Evolutionary conservation across 2,888 invertebrate genomes (phyloP).

Genomic region (Panzeria rudis): DNA sequence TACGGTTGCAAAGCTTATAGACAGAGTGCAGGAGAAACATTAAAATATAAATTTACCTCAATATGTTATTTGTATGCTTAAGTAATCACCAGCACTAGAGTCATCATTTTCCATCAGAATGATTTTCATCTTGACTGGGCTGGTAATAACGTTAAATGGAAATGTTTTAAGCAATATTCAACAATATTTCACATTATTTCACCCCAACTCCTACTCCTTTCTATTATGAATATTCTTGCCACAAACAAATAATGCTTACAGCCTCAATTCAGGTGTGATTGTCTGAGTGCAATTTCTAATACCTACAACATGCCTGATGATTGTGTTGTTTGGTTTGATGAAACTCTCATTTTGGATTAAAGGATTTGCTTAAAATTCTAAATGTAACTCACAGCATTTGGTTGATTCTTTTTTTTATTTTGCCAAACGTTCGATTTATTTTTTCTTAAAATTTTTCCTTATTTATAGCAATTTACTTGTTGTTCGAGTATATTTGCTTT

Average conservation of each 20-base stretch:
- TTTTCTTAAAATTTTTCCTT: slow-evolving; percentile 10
- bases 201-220: not conserved
- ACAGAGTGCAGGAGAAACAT: slow-evolving; percentile 19
- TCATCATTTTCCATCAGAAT: slow-evolving; percentile 31
- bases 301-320: slow-evolving; percentile 35
- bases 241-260: not conserved
- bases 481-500: slow-evolving; percentile 49
- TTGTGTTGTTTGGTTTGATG: slow-evolving; percentile 57
- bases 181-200: slow-evolving; percentile 36
- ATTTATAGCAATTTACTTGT: slow-evolving; percentile 65
- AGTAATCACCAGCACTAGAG: slow-evolving; percentile 43
- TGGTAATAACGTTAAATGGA: slow-evolving; percentile 44
- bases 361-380: slow-evolving; percentile 59
- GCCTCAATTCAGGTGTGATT: not conserved
- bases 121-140: slow-evolving; percentile 41
- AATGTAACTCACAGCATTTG: slow-evolving; percentile 29
- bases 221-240: not conserved
- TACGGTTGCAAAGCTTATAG: slow-evolving; percentile 34
- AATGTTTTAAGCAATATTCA: slow-evolving; percentile 58
- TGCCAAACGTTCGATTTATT: slow-evolving; percentile 31
- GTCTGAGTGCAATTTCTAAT: slow-evolving; percentile 17
- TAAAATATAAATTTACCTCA: slow-evolving; percentile 43
- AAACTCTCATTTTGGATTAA: slow-evolving; percentile 43
- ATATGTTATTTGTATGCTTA: slow-evolving; percentile 44
- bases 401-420: slow-evolving; percentile 8